These are phyloP conservation scores for Mycogona germanica DNA, from an alignment of 2,888 invertebrate species.

Conservation along the genomic window DNA sequence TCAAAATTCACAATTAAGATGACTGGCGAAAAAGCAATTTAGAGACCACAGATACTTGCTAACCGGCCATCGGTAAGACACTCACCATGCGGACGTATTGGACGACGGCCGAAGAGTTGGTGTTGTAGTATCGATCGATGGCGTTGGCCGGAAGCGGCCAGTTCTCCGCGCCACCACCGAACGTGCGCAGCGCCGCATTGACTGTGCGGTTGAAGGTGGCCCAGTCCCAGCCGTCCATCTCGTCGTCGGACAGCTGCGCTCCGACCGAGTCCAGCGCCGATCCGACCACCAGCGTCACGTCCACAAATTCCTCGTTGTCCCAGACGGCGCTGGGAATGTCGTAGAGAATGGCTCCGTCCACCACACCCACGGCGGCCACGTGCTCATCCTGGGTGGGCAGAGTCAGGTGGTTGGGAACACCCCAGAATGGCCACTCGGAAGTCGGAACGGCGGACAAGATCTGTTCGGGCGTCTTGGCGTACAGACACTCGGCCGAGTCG, in stretches of 20 bases:
- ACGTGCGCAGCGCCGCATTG: conserved; percentile 9
- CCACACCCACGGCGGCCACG: conserved; percentile 23
- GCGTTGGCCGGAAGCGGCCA: too few species aligned
- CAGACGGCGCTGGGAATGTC: conserved; percentile 11
- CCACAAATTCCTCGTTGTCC: conserved; percentile 12
- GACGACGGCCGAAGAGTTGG: conserved; percentile 19
- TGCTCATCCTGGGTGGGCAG: conserved; percentile 12
- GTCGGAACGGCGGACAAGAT: conserved; percentile 26
- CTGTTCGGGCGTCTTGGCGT: conserved; percentile 24
- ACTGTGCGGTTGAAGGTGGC: conserved; percentile 7
- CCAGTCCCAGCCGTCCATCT: conserved; percentile 15
- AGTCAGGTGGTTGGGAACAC: conserved; percentile 12
- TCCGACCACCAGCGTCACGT: conserved; percentile 13
- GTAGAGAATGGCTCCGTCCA: conserved; percentile 24
- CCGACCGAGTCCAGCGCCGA: conserved; percentile 8
- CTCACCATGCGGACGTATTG: conserved; percentile 22
- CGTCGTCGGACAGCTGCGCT: not conserved
- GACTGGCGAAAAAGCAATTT: too few species aligned
- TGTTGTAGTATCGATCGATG: conserved; percentile 21
- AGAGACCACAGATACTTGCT: too few species aligned
- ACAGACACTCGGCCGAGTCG: conserved; percentile 23
- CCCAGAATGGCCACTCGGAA: conserved; percentile 23
- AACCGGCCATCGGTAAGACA: too few species aligned
- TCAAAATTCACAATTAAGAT: too few species aligned
- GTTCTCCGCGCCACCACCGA: conserved; percentile 20